A percentile compares a stretch with the other conserved stretches of the same genome.
Evolutionary conservation across 2,888 invertebrate species (phyloP).

Genomic region (Peribatodes rhomboidaria): DNA sequence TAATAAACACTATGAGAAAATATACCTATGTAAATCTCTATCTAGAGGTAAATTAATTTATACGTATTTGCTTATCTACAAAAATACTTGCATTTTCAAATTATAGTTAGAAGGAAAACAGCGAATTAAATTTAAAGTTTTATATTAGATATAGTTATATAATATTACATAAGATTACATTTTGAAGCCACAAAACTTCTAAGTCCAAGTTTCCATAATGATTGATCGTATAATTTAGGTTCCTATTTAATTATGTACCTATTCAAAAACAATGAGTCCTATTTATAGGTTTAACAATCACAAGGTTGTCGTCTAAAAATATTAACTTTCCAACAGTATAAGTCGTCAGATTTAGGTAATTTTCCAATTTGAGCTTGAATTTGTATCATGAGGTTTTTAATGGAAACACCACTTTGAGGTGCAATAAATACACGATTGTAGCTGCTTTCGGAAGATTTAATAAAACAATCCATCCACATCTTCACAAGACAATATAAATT

Average conservation of each 20-base stretch:
- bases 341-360: conserved; percentile 63
- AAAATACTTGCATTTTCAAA: conserved; percentile 85
- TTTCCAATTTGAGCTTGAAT: conserved; percentile 70
- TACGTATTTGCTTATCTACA: conserved; percentile 79
- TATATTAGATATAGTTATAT: conserved; percentile 41
- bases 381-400: conserved; percentile 57
- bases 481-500: conserved; percentile 55
- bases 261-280: conserved; percentile 47
- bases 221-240: conserved; percentile 64
- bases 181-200: conserved; percentile 61
- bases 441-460: conserved; percentile 71
- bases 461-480: conserved; percentile 65
- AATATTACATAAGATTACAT: conserved; percentile 47
- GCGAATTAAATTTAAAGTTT: conserved; percentile 56
- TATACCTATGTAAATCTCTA: conserved; percentile 79
- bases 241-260: conserved; percentile 56
- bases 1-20: conserved; percentile 77
- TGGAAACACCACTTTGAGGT: conserved; percentile 13
- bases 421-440: conserved; percentile 66
- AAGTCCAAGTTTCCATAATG: conserved; percentile 65
- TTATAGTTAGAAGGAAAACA: conserved; percentile 66
- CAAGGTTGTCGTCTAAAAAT: conserved; percentile 78
- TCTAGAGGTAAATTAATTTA: conserved; percentile 79
- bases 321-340: conserved; percentile 75
- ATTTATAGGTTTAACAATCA: conserved; percentile 62